These are phyloP conservation scores for Scaptomyza caliginosa DNA, from an alignment of 2,888 invertebrate genomes.

Conservation along the genomic window DNA sequence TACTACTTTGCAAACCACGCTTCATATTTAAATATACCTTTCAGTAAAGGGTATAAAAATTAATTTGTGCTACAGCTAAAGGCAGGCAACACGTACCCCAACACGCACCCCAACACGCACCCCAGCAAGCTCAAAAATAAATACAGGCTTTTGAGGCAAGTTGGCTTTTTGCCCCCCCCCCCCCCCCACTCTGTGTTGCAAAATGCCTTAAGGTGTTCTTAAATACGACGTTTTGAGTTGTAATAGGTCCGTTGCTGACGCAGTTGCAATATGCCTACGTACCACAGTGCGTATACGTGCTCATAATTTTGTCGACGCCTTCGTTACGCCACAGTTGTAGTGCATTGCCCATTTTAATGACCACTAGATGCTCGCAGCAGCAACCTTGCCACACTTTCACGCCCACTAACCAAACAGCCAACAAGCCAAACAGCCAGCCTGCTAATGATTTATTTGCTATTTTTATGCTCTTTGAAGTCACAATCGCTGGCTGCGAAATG, in stretches of 20 bases:
- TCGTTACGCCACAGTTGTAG: constrained; percentile 15
- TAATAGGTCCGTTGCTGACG: neutral
- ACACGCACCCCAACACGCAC: constrained; percentile 21
- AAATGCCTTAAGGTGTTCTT: constrained; percentile 28
- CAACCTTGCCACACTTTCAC: constrained; percentile 41
- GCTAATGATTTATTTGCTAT: constrained; percentile 74
- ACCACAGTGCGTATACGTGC: constrained; percentile 31
- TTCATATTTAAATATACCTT: neutral
- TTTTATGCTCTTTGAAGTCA: constrained; percentile 55
- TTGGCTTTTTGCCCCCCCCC: neutral
- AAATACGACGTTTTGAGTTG: constrained; percentile 6
- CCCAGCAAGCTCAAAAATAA: constrained; percentile 29
- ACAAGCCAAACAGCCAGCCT: constrained; percentile 35
- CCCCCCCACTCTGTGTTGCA: no score
- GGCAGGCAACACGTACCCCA: constrained; percentile 24
- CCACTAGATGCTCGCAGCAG: constrained; percentile 55
- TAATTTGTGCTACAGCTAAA: constrained; percentile 45
- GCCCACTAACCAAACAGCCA: constrained; percentile 10
- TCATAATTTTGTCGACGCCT: constrained; percentile 44
- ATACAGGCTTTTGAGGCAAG: constrained; percentile 15
- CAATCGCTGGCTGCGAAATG: neutral
- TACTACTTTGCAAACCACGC: neutral
- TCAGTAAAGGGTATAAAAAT: constrained; percentile 34
- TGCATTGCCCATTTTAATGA: constrained; percentile 55
- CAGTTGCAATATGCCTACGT: constrained; percentile 6